phyloP scores from a whole-genome alignment of 2,797 vertebrate genomes.

The Petrocephalus schoutedeni region DNA sequence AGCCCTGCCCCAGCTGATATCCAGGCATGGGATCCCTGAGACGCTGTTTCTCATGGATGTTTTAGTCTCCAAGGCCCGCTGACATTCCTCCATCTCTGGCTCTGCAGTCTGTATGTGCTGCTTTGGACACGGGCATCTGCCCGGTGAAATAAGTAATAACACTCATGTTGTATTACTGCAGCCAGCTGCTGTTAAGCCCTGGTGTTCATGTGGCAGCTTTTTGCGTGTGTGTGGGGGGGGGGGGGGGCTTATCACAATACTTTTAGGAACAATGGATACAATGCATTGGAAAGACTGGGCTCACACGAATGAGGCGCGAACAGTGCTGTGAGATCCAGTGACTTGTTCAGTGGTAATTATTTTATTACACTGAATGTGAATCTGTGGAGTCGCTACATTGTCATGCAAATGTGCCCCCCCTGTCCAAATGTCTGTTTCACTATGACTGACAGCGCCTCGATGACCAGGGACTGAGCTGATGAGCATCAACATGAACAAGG shows the following conservation, averaged over 20 bases:
- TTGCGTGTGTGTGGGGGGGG: not conserved
- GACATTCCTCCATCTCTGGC: not conserved
- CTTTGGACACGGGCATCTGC: not conserved
- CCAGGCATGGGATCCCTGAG: not conserved
- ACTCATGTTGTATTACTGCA: not conserved
- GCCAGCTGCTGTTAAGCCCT: not conserved
- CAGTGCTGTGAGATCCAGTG: not conserved
- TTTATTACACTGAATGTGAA: not conserved
- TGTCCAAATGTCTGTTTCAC: not conserved
- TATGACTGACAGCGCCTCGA: not conserved
- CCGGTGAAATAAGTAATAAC: not conserved
- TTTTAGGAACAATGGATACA: not conserved
- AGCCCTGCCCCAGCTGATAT: not conserved
- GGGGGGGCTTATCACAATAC: not conserved
- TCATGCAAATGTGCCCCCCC: conserved; percentile 11
- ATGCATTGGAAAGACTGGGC: not conserved
- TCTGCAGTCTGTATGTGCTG: not conserved
- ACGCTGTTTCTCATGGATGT: not conserved
- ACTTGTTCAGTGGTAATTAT: conserved; percentile 8
- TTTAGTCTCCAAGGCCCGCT: not conserved
- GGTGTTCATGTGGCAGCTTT: not conserved
- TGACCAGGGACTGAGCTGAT: not conserved
- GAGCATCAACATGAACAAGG: not conserved
- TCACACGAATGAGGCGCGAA: not conserved
- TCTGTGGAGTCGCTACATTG: not conserved